These are phyloP conservation scores for Ceuthmochares aereus DNA, from an alignment of 2,113 vertebrate species.

Conservation along the genomic window DNA sequence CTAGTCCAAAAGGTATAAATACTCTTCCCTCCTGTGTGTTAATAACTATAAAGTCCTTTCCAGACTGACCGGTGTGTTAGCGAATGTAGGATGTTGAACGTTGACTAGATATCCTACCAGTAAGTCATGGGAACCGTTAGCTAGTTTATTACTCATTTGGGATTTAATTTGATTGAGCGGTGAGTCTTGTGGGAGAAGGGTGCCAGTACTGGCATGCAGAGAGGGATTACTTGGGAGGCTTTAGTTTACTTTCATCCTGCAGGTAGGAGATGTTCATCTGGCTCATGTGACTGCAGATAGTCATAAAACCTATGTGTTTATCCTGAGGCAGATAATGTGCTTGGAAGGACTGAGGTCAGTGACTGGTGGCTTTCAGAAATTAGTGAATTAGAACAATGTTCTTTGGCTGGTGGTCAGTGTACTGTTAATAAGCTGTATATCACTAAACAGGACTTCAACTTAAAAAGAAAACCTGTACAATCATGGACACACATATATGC, in stretches of 20 bases:
- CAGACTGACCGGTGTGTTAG: neutral
- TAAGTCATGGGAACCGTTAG: neutral
- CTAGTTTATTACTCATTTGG: neutral
- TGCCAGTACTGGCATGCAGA: neutral
- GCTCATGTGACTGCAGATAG: neutral
- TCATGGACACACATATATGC: neutral
- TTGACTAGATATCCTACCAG: neutral
- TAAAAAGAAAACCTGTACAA: neutral
- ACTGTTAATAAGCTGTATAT: neutral
- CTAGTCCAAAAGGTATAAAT: neutral
- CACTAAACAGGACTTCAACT: neutral
- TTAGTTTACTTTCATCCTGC: neutral
- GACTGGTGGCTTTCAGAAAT: neutral
- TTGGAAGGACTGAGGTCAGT: neutral
- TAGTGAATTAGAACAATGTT: neutral
- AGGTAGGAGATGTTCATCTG: neutral
- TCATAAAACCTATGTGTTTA: neutral
- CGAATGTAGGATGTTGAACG: neutral
- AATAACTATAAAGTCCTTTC: neutral
- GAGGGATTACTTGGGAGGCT: neutral
- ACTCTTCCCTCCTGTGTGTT: neutral
- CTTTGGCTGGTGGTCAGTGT: neutral
- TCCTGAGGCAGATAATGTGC: neutral
- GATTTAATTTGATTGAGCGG: neutral
- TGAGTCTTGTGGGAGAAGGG: neutral